Evolutionary conservation across 2,888 invertebrate species (phyloP), one percentile per base, ranked within the genome.

Genomic region (Brachypalpus laphriformis): DNA sequence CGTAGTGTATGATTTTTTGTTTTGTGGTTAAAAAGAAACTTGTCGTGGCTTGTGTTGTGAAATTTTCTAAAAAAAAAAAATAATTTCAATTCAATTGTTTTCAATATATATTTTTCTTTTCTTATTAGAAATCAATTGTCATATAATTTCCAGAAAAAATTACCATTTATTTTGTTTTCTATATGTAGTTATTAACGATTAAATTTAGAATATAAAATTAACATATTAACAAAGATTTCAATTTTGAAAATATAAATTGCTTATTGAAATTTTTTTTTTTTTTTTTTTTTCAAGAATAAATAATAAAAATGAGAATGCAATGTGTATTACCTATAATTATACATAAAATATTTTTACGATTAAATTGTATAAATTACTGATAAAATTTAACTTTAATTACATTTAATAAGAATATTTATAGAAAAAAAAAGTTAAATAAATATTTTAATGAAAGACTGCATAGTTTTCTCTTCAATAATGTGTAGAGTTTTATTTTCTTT

Each of bases 371-470:
- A 83, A 80, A 83, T 80, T 80, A 76, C 74, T 80, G 83, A 75
- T 80, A 83, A 74, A 25, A 83, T 80, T 83, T 70, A 80, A 70
- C 74, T 83, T 80, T 78, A 83, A 78, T 74, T 74, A 83, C 61
- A 83, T 78, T 83, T 70, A 83, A 59, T 83, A 83, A 83, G 83
- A 65, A 83, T 83, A 83, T 80, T 83, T 83, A 83, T 83, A 80
- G 7, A 82, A 78, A 83, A 77, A 47, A 78, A 77, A 66, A 61
- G 49, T 42, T 45, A 68, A 76, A 78, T 83, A 83, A 83, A 83
- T 83, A 83, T 83, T 83, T 83, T 83, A 83, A 74, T 83, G 83
- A 83, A 74, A 78, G 20, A 37, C 59, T 71, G 18, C 14, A 11
- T 14, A 20, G 57, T 77, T 78, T 78, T 83, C 42, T 34, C 11